Percentiles rank a stretch among this genome's conserved stretches.
These are phyloP conservation scores for Ptyas mucosa DNA, from an alignment of 2,113 vertebrate genomes.

Conservation along the genomic window DNA sequence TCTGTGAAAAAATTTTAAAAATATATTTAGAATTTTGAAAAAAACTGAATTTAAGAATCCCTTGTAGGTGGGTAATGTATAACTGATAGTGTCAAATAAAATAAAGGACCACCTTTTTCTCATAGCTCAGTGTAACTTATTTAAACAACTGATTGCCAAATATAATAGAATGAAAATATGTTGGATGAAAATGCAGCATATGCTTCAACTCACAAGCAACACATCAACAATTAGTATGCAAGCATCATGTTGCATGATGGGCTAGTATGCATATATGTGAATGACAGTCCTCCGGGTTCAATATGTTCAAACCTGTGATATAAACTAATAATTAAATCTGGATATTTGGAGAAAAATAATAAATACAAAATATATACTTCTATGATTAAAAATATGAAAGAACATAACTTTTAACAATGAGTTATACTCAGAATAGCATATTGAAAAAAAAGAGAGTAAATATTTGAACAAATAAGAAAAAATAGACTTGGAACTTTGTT, in stretches of 20 bases:
- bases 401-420: not conserved
- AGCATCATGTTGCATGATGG: not conserved
- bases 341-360: not conserved
- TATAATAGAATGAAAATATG: not conserved
- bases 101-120: not conserved
- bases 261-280: not conserved
- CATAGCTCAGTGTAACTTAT: not conserved
- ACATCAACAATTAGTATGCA: not conserved
- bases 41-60: not conserved
- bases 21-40: not conserved
- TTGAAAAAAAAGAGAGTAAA: not conserved
- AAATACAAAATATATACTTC: not conserved
- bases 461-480: not conserved
- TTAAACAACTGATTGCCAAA: not conserved
- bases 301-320: not conserved
- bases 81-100: not conserved
- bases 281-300: not conserved
- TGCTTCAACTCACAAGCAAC: not conserved
- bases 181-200: not conserved
- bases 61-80: not conserved
- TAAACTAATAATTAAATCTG: not conserved
- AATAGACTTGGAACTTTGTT: not conserved
- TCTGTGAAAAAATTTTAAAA: not conserved
- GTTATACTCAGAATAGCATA: not conserved
- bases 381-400: not conserved